Evolutionary conservation across 2,797 vertebrate genomes (phyloP).

Genomic region (Danio kyathit): DNA sequence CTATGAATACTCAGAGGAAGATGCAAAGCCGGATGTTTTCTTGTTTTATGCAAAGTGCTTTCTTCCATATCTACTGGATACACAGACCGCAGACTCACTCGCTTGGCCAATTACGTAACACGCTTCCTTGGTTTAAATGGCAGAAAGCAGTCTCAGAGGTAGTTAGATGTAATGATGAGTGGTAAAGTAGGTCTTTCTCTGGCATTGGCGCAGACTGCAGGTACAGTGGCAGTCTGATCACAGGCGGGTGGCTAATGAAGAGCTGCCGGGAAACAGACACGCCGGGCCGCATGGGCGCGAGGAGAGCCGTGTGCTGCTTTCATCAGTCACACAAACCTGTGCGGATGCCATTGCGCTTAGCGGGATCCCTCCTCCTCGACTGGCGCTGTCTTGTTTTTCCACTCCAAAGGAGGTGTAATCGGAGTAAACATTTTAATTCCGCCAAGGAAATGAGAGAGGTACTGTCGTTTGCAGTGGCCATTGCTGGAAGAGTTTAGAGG

Average conservation of each 20-base stretch:
- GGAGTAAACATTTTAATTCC: slow-evolving; percentile 34
- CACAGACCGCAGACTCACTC: slow-evolving; percentile 77
- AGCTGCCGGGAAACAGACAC: slow-evolving; percentile 42
- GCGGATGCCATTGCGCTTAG: slow-evolving; percentile 3
- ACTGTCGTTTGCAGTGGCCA: not conserved
- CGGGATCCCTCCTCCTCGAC: slow-evolving; percentile 9
- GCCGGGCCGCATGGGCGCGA: slow-evolving; percentile 18
- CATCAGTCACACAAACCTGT: slow-evolving; percentile 6
- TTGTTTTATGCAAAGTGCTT: slow-evolving; percentile 72
- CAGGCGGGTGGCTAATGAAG: slow-evolving; percentile 58
- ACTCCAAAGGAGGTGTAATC: slow-evolving; percentile 24
- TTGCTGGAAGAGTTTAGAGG: not conserved
- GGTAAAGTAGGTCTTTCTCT: slow-evolving; percentile 68
- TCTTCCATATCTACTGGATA: slow-evolving; percentile 37
- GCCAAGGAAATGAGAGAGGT: slow-evolving; percentile 11
- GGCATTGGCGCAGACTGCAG: slow-evolving; percentile 65
- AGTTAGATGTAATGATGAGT: slow-evolving; percentile 76
- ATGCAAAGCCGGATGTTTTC: slow-evolving; percentile 72
- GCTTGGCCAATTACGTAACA: slow-evolving; percentile 77
- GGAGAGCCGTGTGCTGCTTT: slow-evolving; percentile 26
- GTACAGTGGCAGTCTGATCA: slow-evolving; percentile 61
- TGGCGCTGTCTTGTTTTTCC: slow-evolving; percentile 23
- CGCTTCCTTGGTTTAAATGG: slow-evolving; percentile 72
- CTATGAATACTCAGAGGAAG: slow-evolving; percentile 64
- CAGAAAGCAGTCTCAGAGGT: slow-evolving; percentile 65